Evolutionary conservation across 2,113 vertebrate genomes (phyloP), one percentile per base, ranked within the genome.

Genomic region (Psilopsiagon aurifrons): DNA sequence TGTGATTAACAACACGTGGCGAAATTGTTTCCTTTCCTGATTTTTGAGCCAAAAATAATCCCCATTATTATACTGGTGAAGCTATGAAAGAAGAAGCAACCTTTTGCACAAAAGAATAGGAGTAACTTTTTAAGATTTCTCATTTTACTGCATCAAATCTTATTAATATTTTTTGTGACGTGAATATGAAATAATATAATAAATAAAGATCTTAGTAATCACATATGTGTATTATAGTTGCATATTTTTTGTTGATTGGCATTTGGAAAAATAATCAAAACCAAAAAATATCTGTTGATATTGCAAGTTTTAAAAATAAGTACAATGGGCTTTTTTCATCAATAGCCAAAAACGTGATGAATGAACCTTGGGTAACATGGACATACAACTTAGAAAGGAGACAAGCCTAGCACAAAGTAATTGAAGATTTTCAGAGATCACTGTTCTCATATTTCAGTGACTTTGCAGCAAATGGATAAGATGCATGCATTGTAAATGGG

Each of bases 21-120:
- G 82, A 86, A 91, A 71, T 35, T 59, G 49, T 91, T 94, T 94
- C 23, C 49, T 63, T 63, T 90, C 41, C 25, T 27, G 69, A 27
- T 79, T 96, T 94, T 86, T 52, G 25, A 92, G 22, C 10, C 52
- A 62, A 90, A 97, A 95, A 64, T 81, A 79, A 51, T 94, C n/a
- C 31, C 69, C 66, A 78, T 80, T 89, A 87, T 67, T n/a, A 43
- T 80, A 67, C 10, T 69, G 29, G 28, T 86, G 33, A 93, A 59
- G 5, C 37, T 71, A 33, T 62, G 20, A 86, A 88, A 88, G 81
- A 62, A 87, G 15, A 75, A 82, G 10, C 11, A 75, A 11, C 9
- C 13, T 77, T 85, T 73, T 73, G 4, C 29, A 86, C 27, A 92
- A 77, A 83, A 66, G 9, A 85, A 52, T 55, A 10, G 13, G 5